Evolutionary conservation across 1,140 invertebrate genomes (phyloP), one percentile per base, ranked within the genome.

Genomic region (Plectrocnemia conspersa): DNA sequence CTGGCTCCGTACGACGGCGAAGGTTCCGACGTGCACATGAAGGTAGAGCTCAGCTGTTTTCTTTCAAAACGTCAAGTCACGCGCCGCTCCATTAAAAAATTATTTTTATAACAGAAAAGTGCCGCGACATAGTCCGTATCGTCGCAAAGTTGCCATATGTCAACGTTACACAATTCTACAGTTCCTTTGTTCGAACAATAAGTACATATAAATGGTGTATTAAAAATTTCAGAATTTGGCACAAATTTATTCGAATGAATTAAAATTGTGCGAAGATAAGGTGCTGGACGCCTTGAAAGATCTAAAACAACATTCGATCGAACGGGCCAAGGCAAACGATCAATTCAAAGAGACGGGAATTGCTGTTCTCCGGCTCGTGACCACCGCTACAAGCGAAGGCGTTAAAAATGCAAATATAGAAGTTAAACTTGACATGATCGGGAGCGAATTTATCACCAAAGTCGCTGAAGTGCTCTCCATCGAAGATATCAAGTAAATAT

Each of bases 261-360:
- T 86, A 3, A 73, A 77, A 1, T 56, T 84, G n/a, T 63, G 74
- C 1, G 52, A 64, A 13, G 69, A 76, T 1, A 62, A 69, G 9
- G 78, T 84, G 25, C 65, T 76, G 9, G 64, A 66, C 33, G 77
- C 77, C 1, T 58, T 88, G 4, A 74, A 70, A 41, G 74, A 81
- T 52, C 66, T 89, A 1, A 82, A 89, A 66, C 63, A 71, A 1
- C 82, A 86, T 70, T 83, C 87, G 0, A 52, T 87, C 2, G 77
- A 84, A 35, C 81, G 85, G 61, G 67, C 84, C 2, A 79, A 79
- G 44, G 79, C 84, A 27, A 74, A 79, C 59, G 73, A 79, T 32
- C 70, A 77, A 36, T 83, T 80, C 62, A 69, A 79, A 54, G 76
- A 81, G 59, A 83, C 82, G 1, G 86, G 86, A 23, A 62, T 79